Evolutionary conservation across 1,140 invertebrate genomes (phyloP), one percentile per base, ranked within the genome.

Genomic region (Drosophila dunni): DNA sequence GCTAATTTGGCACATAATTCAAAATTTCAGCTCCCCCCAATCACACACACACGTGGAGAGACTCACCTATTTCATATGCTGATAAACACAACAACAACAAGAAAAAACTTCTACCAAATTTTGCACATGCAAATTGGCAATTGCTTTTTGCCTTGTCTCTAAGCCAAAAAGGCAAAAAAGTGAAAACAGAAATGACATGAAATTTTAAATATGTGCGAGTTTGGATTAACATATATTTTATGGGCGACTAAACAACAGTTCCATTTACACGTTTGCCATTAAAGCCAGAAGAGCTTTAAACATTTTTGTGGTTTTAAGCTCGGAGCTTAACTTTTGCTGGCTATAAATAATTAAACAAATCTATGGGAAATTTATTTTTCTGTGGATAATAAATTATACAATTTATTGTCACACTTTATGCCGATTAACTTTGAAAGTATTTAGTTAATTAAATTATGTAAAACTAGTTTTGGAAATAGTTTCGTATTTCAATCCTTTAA

Each of bases 1-100:
- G 84, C 84, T 88, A 89, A 88, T 88, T 88, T 88, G 51, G 57
- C 78, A 79, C 78, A 78, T 80, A 88, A 89, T 78, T 84, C 76
- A 65, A 78, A 75, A 63, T 64, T 66, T 53, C 38, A 50, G 13
- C 15, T 15, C 8, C 46, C 34, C 10, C 11, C 71, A 42, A 45
- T 48, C 42, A 53, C 44, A 46, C 38, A 66, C 42, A 42, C 40
- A 34, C 34, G 36, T 7, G 15, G 34, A 58, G 36, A 7, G 9
- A 4, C 15, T 36, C 11, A 40, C 29, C 9, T 53, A 54, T 62
- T 69, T 69, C 51, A 71, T 42, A 63, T 64, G 50, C 64, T 42
- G 64, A 72, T 72, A 66, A 67, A 53, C 48, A 60, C 53, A 62
- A 50, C 15, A 40, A 40, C 34, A n/a, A 24, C 20, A 17, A 34